Conservation (phyloP, 1,140 invertebrate genomes). For the Phortica variegata region DNA sequence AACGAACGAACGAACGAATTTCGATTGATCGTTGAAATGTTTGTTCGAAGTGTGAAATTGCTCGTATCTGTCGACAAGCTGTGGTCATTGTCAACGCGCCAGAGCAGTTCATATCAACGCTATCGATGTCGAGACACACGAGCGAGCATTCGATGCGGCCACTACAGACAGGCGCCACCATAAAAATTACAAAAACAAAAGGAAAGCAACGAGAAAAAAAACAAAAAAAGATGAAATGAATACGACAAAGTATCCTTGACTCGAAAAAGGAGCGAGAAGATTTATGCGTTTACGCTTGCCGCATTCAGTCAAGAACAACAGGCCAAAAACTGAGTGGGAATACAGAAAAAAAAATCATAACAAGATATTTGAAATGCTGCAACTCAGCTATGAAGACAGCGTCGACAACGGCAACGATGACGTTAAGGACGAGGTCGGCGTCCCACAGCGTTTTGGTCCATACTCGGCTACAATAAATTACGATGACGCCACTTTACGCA, state of each 20-base stretch:
- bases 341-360: constrained; percentile 7
- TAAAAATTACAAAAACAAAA: constrained; percentile 17
- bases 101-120: constrained; percentile 12
- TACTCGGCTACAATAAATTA: constrained; percentile 49
- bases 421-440: constrained; percentile 33
- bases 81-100: constrained; percentile 43
- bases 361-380: neutral
- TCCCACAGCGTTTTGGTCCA: constrained; percentile 39
- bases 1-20: constrained; percentile 50
- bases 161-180: constrained; percentile 50
- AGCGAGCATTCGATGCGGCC: constrained; percentile 1
- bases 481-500: constrained; percentile 53
- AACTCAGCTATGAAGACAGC: no score
- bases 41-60: constrained; percentile 50
- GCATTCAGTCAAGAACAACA: constrained; percentile 14
- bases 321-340: constrained; percentile 1
- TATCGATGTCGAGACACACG: constrained; percentile 23
- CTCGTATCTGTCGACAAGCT: constrained; percentile 56
- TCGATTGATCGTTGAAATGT: constrained; percentile 17
- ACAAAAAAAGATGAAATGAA: constrained; percentile 25
- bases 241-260: constrained; percentile 52
- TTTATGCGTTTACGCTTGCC: constrained; percentile 30
- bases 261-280: constrained; percentile 24
- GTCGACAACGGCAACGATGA: constrained; percentile 20
- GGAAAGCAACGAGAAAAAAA: constrained; percentile 28